These are phyloP conservation scores for Halictus rubicundus DNA, from an alignment of 1,140 invertebrate species.

Conservation along the genomic window DNA sequence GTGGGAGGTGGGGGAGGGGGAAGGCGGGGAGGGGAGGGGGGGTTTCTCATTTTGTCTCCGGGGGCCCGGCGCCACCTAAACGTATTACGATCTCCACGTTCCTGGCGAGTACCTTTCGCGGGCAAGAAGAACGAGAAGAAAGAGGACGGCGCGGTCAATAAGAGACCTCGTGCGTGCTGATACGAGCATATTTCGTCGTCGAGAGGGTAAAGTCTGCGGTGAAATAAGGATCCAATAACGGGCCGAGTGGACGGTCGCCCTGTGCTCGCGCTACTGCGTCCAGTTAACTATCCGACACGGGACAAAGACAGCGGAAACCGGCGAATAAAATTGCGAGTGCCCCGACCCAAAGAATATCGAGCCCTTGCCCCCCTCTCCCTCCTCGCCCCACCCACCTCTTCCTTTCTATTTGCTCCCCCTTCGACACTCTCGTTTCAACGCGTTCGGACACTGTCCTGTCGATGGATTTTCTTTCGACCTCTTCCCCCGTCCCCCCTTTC, in stretches of 20 bases:
- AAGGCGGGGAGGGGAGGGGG: neutral
- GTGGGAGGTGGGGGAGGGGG: too few relatives aligned
- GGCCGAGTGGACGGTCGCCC: conserved; percentile 40
- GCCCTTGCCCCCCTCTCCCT: too few relatives aligned
- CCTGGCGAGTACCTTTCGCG: conserved; percentile 9
- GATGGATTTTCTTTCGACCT: too few relatives aligned
- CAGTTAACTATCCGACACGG: conserved; percentile 37
- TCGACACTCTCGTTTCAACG: too few relatives aligned
- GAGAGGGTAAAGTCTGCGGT: conserved; percentile 71
- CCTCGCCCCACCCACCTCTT: too few relatives aligned
- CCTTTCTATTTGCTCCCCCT: too few relatives aligned
- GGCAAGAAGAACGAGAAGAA: conserved; percentile 19
- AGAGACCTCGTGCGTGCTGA: conserved; percentile 70
- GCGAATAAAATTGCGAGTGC: conserved; percentile 12
- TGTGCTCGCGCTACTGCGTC: neutral
- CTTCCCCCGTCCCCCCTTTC: too few relatives aligned
- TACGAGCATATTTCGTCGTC: conserved; percentile 69
- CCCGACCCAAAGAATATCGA: conserved; percentile 45
- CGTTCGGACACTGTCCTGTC: too few relatives aligned
- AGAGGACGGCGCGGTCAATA: conserved; percentile 64
- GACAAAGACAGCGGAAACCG: conserved; percentile 10
- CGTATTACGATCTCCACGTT: conserved; percentile 54
- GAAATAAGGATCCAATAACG: conserved; percentile 72
- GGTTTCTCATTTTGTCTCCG: conserved; percentile 43
- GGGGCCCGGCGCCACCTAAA: conserved; percentile 32